Evolutionary conservation across 2,113 vertebrate species (phyloP).

Genomic region (Nerophis ophidion): DNA sequence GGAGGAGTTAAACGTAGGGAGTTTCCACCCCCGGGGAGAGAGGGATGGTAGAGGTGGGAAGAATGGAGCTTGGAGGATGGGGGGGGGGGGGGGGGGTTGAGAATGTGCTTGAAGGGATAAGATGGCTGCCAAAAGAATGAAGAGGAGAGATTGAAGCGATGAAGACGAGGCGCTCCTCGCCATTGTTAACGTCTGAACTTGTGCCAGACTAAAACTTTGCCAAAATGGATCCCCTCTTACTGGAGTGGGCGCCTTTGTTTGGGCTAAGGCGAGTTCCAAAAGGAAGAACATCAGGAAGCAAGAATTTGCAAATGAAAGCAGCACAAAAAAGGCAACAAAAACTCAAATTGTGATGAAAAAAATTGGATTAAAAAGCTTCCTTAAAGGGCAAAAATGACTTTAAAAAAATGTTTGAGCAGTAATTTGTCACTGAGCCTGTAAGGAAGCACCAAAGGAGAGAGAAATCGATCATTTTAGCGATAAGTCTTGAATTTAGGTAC

Average conservation of each 20-base stretch:
- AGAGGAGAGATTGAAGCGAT: slow-evolving; percentile 4
- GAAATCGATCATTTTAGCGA: too few relatives aligned
- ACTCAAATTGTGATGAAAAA: too few relatives aligned
- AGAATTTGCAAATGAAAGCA: background rate
- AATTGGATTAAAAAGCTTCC: too few relatives aligned
- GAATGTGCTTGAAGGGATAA: slow-evolving; percentile 1
- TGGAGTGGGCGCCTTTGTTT: background rate
- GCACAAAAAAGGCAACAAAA: too few relatives aligned
- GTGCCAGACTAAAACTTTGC: slow-evolving; percentile 6
- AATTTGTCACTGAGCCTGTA: too few relatives aligned
- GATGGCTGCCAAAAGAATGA: slow-evolving; percentile 8
- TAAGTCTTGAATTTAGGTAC: too few relatives aligned
- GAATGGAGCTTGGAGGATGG: background rate
- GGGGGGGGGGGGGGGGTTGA: background rate
- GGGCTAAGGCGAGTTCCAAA: background rate
- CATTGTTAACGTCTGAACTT: slow-evolving; percentile 1
- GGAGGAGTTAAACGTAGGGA: background rate
- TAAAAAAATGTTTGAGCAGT: too few relatives aligned
- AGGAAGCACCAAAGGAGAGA: too few relatives aligned
- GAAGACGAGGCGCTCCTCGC: slow-evolving; percentile 3
- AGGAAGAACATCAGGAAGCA: background rate
- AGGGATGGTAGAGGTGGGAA: slow-evolving; percentile 1
- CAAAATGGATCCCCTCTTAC: background rate
- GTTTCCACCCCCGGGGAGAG: slow-evolving; percentile 5
- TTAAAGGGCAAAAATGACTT: too few relatives aligned